Conservation (phyloP, 2,113 vertebrate species). For the Illadopsis cleaveri region DNA sequence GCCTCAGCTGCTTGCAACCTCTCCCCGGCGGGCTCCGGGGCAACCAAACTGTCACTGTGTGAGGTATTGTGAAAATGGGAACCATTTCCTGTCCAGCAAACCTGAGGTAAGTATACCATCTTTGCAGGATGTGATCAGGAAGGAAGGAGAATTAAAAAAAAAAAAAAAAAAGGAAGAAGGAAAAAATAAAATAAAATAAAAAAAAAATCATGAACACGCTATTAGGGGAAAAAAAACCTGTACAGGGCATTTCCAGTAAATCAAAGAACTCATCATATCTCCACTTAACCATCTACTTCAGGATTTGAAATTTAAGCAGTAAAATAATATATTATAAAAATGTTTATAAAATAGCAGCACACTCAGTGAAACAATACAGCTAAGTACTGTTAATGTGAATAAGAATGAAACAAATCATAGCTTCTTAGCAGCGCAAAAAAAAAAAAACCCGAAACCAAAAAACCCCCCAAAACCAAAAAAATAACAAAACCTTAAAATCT, state of each 20-base stretch:
- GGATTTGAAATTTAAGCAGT: constrained; percentile 97
- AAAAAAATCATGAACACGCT: constrained; percentile 76
- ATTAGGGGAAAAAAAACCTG: constrained; percentile 78
- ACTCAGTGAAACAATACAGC: constrained; percentile 99
- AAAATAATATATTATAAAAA: constrained; percentile 99
- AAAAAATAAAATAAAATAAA: constrained; percentile 30
- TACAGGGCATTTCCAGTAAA: constrained; percentile 97
- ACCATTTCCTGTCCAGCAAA: constrained; percentile 89
- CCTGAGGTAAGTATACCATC: constrained; percentile 94
- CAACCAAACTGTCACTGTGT: constrained; percentile 78
- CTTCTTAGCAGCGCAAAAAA: constrained; percentile 98
- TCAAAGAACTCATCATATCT: constrained; percentile 85
- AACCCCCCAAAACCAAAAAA: constrained; percentile 76
- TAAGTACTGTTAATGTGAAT: constrained; percentile 98
- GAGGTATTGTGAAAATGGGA: constrained; percentile 86
- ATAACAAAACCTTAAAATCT: constrained; percentile 77
- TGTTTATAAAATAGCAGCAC: constrained; percentile 99
- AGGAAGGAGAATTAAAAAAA: constrained; percentile 4
- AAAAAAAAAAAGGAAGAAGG: constrained; percentile 60
- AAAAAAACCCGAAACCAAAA: constrained; percentile 52
- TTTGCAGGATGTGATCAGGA: constrained; percentile 87
- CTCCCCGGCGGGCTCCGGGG: constrained; percentile 30
- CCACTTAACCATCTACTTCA: constrained; percentile 93
- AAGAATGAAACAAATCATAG: constrained; percentile 96
- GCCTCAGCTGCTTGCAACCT: constrained; percentile 47